Conservation (phyloP, 1,140 invertebrate genomes). For the Penaeus chinensis region DNA sequence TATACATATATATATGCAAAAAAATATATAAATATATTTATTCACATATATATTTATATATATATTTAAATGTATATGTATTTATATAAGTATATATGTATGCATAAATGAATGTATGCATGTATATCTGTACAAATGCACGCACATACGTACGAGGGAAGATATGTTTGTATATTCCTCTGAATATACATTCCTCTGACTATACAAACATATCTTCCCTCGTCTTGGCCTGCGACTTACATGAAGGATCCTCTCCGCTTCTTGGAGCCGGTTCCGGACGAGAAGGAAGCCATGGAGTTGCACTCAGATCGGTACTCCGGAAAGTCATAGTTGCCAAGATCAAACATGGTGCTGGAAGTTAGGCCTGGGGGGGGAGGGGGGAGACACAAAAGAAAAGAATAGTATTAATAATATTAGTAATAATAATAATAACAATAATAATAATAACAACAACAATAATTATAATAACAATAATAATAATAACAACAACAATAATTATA, state of each 20-base stretch:
- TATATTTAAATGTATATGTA: no score
- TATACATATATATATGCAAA: background rate
- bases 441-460: no score
- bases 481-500: no score
- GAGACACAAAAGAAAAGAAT: no score
- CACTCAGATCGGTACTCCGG: slow-evolving; percentile 60
- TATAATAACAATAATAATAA: no score
- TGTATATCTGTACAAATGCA: background rate
- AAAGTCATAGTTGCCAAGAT: slow-evolving; percentile 46
- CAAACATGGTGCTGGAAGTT: slow-evolving; percentile 44
- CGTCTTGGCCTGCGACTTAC: background rate
- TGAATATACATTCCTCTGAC: background rate
- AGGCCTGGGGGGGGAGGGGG: background rate
- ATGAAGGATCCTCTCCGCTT: slow-evolving; percentile 52
- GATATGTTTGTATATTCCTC: background rate
- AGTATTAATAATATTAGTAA: no score
- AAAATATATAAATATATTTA: no score
- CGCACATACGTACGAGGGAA: background rate
- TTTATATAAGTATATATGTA: slow-evolving; percentile 1
- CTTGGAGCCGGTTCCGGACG: slow-evolving; percentile 51
- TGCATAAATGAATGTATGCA: slow-evolving; percentile 2
- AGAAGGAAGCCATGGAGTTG: slow-evolving; percentile 58
- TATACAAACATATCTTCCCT: slow-evolving; percentile 9
- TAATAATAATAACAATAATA: no score
- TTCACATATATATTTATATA: background rate